These are phyloP conservation scores for Chloebia gouldiae DNA, from an alignment of 2,113 vertebrate genomes.

Conservation along the genomic window DNA sequence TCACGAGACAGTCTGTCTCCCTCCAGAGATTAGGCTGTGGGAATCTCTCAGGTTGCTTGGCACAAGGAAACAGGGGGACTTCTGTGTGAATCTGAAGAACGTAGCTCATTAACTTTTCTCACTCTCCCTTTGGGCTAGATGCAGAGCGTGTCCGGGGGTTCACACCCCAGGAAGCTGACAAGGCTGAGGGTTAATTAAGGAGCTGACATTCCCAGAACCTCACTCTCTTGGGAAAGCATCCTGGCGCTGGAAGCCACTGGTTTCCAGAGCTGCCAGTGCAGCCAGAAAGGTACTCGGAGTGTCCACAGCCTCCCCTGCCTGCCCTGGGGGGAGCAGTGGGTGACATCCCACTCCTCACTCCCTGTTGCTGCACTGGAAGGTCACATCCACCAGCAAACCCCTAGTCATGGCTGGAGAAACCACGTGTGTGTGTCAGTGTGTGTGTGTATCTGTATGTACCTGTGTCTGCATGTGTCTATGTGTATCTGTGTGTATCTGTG, in stretches of 20 bases:
- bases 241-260: fast-evolving
- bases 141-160: background rate
- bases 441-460: fast-evolving
- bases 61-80: background rate
- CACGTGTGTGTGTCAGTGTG: fast-evolving
- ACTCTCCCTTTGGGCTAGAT: background rate
- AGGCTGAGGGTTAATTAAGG: constrained; percentile 35
- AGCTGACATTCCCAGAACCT: background rate
- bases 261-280: background rate
- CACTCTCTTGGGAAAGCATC: background rate
- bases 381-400: background rate
- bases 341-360: background rate
- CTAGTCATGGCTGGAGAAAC: background rate
- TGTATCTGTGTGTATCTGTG: background rate
- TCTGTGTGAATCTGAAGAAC: background rate
- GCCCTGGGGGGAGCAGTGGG: fast-evolving
- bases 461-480: fast-evolving
- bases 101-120: constrained; percentile 49
- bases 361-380: background rate
- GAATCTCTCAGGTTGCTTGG: background rate
- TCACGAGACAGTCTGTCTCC: constrained; percentile 41
- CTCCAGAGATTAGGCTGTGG: constrained; percentile 15
- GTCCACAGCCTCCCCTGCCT: background rate
- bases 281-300: background rate
- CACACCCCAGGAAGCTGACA: background rate